Evolutionary conservation across 2,888 invertebrate genomes (phyloP), one percentile per base, ranked within the genome.

Genomic region (Cheilosia soror): DNA sequence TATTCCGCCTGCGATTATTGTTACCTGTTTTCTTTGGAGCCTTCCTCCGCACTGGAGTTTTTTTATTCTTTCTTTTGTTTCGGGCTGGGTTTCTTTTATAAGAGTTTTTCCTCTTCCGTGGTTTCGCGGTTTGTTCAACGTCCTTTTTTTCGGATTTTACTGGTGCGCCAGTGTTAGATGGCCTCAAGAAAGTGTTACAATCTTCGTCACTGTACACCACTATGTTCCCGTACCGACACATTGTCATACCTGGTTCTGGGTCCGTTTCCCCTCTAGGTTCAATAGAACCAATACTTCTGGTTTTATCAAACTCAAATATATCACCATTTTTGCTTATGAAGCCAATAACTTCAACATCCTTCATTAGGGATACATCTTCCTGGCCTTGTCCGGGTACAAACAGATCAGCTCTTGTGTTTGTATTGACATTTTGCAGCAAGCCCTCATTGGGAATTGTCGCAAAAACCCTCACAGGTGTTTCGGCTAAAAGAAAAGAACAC

Each of bases 151-250:
- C 25, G 5, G 6, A 5, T 44, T 44, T 71, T 2, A 20, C 11
- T 11, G 72, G 42, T 7, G 5, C 3, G 4, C 4, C 53, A 2
- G 31, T 13, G 20, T 20, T 33, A 1, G 88, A 76, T 0, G 90
- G 84, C 9, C 81, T 88, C 53, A 88, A 88, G n/a, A 91, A 78
- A 68, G 89, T 65, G 2, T 90, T 88, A 66, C 91, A 91, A 42
- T 91, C 90, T 20, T 89, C 87, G 73, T 91, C 91, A 76, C 91
- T 91, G 82, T 91, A 91, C 71, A 91, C 90, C 1, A 91, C 90
- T 2, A 91, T 89, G 2, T 82, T 87, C 66, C 91, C 91, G 9
- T 90, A 90, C 58, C 90, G 90, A 88, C 91, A 91, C 51, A 89
- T 89, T 33, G 88, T 87, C 6, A 87, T 55, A 5, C 80, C 87